A percentile compares a stretch with the other conserved stretches of the same genome.
Evolutionary conservation across 2,113 vertebrate genomes (phyloP).

Genomic region (Cyprinodon tularosa): DNA sequence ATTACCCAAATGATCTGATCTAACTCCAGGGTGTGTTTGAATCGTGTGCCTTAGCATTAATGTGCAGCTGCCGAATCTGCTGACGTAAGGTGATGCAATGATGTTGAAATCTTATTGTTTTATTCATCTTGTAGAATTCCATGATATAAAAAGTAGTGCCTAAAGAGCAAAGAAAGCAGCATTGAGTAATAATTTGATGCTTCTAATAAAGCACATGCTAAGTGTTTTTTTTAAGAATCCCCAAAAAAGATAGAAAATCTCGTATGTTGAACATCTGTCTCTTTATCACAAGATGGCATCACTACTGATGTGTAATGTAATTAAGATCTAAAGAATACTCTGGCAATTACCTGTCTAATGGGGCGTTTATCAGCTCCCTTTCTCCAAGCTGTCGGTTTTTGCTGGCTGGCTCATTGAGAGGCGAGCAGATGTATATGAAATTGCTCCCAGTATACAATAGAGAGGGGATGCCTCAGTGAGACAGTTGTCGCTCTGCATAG

Average conservation of each 20-base stretch:
- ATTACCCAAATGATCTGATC: background rate
- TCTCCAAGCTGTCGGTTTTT: slow-evolving; percentile 72
- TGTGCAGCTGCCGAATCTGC: background rate
- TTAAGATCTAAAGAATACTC: slow-evolving; percentile 82
- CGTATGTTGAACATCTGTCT: slow-evolving; percentile 73
- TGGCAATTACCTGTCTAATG: slow-evolving; percentile 81
- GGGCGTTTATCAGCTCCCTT: slow-evolving; percentile 73
- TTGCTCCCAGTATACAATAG: slow-evolving; percentile 42
- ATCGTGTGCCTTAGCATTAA: background rate
- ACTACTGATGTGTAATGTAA: slow-evolving; percentile 77
- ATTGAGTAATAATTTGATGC: background rate
- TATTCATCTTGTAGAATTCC: background rate
- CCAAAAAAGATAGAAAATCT: slow-evolving; percentile 21
- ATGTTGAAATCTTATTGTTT: background rate
- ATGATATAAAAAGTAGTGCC: background rate
- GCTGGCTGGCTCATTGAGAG: slow-evolving; percentile 56
- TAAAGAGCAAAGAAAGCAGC: background rate
- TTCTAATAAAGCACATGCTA: background rate
- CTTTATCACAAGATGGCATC: slow-evolving; percentile 72
- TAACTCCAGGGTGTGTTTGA: background rate
- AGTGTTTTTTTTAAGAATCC: slow-evolving; percentile 24
- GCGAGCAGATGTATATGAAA: slow-evolving; percentile 58
- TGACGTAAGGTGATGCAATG: background rate
- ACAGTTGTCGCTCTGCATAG: slow-evolving; percentile 16
- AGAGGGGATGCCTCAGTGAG: slow-evolving; percentile 21